Percentiles rank a stretch among this genome's conserved stretches.
Evolutionary conservation across 2,113 vertebrate species (phyloP).

Genomic region (Otis tarda): DNA sequence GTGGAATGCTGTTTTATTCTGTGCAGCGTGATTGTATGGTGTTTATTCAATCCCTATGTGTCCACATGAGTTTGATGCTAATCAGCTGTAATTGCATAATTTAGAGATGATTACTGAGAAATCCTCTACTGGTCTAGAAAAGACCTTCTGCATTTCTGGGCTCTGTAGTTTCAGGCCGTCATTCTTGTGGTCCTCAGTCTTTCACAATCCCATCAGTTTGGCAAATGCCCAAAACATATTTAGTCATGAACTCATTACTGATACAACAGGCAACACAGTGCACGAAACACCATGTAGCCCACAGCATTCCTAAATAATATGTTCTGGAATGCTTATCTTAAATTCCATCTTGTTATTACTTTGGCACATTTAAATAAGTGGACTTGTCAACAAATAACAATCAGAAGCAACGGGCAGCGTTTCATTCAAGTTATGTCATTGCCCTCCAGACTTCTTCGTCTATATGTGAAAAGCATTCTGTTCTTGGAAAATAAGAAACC

Average conservation of each 20-base stretch:
- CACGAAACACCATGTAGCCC: slow-evolving; percentile 64
- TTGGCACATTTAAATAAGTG: slow-evolving; percentile 48
- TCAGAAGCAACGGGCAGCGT: background rate
- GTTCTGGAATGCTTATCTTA: slow-evolving; percentile 72
- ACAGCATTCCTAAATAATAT: slow-evolving; percentile 64
- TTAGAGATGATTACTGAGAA: slow-evolving; percentile 53
- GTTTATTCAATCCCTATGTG: slow-evolving; percentile 15
- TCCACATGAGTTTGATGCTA: slow-evolving; percentile 46
- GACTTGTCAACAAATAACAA: slow-evolving; percentile 69
- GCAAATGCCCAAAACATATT: slow-evolving; percentile 53
- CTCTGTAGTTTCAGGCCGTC: slow-evolving; percentile 37
- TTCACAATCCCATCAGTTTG: slow-evolving; percentile 64
- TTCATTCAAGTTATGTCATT: slow-evolving; percentile 34
- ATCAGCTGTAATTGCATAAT: slow-evolving; percentile 61
- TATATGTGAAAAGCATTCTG: background rate
- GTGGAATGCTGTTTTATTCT: background rate
- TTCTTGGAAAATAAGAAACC: background rate
- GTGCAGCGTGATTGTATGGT: background rate
- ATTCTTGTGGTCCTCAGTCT: slow-evolving; percentile 30
- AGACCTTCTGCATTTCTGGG: slow-evolving; percentile 15
- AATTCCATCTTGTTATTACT: slow-evolving; percentile 62
- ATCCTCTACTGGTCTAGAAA: slow-evolving; percentile 2
- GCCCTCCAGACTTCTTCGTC: background rate
- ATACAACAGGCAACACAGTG: slow-evolving; percentile 65
- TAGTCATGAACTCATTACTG: slow-evolving; percentile 73